These are phyloP conservation scores for Scalopus aquaticus DNA, from an alignment of 2,113 vertebrate genomes.

Conservation along the genomic window DNA sequence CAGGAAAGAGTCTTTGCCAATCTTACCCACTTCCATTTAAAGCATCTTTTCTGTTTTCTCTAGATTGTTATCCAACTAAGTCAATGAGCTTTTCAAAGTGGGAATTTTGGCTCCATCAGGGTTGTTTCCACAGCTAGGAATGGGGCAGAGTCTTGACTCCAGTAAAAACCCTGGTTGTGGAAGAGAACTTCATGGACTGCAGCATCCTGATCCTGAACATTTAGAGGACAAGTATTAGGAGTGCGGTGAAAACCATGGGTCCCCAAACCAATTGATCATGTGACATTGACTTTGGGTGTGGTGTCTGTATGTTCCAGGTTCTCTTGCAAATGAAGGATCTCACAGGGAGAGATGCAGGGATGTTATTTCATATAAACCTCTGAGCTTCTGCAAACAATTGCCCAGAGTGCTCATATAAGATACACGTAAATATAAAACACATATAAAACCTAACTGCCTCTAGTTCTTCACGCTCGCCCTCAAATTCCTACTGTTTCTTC, in stretches of 20 bases:
- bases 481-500: background rate
- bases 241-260: background rate
- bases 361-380: background rate
- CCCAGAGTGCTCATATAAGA: background rate
- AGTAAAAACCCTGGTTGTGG: background rate
- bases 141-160: no score
- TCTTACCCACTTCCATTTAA: background rate
- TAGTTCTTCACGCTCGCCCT: background rate
- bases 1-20: background rate
- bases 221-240: background rate
- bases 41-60: background rate
- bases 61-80: background rate
- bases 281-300: background rate
- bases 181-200: background rate
- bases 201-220: background rate
- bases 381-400: background rate
- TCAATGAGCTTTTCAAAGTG: background rate
- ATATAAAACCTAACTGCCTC: background rate
- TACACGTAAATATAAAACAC: background rate
- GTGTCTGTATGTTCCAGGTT: background rate
- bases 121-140: background rate
- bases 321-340: background rate
- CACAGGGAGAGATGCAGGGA: background rate
- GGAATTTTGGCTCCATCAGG: background rate
- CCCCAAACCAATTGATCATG: background rate